Evolutionary conservation across 2,797 vertebrate genomes (phyloP), one percentile per base, ranked within the genome.

Genomic region (Huso huso): DNA sequence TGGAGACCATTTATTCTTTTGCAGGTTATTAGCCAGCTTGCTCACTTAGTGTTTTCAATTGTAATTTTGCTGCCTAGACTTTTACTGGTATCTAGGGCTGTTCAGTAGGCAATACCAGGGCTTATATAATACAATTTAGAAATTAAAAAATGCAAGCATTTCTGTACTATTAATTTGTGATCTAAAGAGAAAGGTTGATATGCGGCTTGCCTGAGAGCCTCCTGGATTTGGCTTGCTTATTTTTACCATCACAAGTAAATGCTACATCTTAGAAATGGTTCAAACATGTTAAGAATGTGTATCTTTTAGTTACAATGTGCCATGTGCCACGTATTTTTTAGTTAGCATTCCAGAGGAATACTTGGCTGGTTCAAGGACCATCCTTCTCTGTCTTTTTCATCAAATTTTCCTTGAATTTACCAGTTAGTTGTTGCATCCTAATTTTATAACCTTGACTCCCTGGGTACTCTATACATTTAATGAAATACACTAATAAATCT

Each of bases 401-500:
- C 72, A 70, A 73, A 72, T 72, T 69, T 68, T 53, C 66, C 62
- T 58, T 62, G 55, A 76, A 74, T 76, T 72, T 79, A 72, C 75
- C 70, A 10, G 50, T 78, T 76, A 70, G 65, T 37, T 76, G 62
- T 73, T 80, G 76, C 74, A 83, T 83, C 68, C 72, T 83, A 76
- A 83, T 85, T 81, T 84, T 81, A 69, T 77, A 89, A 76, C 76
- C 70, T 78, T 73, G 65, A 71, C 48, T 80, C 65, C 73, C 77
- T 23, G 60, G 67, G 71, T 80, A 67, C 70, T 84, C 78, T 76
- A 79, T 85, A 79, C 82, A 82, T 84, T 88, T 88, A 89, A 89
- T 90, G 83, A 88, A 89, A 87, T 85, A 79, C 79, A 72, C 75
- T 86, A 90, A 89, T 89, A 91, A 84, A 89, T 87, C 84, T 86